These are phyloP conservation scores for Drosophila elegans DNA, from an alignment of 1,140 invertebrate species.

Conservation along the genomic window DNA sequence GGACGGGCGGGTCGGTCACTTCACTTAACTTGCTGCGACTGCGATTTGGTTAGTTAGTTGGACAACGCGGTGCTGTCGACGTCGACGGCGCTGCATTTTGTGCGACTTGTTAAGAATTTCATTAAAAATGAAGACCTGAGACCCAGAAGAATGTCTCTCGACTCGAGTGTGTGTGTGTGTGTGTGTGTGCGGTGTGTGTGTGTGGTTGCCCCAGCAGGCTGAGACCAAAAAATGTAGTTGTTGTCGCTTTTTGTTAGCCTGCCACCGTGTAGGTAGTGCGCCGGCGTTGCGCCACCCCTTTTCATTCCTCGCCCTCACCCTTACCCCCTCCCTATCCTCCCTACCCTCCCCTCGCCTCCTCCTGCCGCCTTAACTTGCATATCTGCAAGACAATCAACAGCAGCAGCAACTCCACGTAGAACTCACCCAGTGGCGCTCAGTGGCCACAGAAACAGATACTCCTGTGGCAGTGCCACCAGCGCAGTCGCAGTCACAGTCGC, in stretches of 20 bases:
- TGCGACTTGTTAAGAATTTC: constrained; percentile 84
- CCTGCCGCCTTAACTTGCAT: constrained; percentile 56
- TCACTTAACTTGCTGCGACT: constrained; percentile 68
- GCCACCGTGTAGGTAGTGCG: constrained; percentile 79
- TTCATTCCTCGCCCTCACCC: neutral
- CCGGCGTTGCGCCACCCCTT: constrained; percentile 68
- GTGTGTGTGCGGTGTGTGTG: constrained; percentile 2
- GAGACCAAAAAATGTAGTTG: constrained; percentile 79
- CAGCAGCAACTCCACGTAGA: constrained; percentile 31
- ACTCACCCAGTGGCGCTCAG: constrained; percentile 66
- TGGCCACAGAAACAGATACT: constrained; percentile 53
- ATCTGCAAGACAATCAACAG: constrained; percentile 78
- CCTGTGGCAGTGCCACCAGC: constrained; percentile 44
- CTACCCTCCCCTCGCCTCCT: neutral
- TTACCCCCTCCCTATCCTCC: neutral
- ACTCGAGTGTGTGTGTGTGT: constrained; percentile 3
- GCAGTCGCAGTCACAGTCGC: constrained; percentile 37
- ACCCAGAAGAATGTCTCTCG: constrained; percentile 77
- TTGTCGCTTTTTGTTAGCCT: constrained; percentile 79
- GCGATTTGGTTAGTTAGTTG: constrained; percentile 80
- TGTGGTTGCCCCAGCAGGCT: constrained; percentile 41
- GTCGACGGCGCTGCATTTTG: constrained; percentile 69
- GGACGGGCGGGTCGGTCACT: constrained; percentile 56
- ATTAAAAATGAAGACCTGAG: constrained; percentile 84
- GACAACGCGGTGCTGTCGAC: constrained; percentile 36